A percentile compares a stretch with the other conserved stretches of the same genome.
phyloP scores from a whole-genome alignment of 2,797 vertebrate species.

The Anniella stebbinsi region DNA sequence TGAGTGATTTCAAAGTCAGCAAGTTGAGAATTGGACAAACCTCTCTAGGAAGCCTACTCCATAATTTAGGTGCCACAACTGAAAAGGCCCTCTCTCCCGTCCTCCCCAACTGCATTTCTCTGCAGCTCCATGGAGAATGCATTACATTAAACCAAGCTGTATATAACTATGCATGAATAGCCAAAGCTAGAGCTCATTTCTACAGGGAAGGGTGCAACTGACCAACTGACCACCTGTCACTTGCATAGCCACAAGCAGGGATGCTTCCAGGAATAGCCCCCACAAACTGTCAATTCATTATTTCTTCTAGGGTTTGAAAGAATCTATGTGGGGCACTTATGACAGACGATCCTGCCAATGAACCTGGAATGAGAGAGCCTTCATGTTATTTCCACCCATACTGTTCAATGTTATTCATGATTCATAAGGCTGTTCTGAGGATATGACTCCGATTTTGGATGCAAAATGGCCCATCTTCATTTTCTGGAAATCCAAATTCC shows the following conservation, averaged over 20 bases:
- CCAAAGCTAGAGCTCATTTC: too few species aligned
- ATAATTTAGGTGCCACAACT: background rate
- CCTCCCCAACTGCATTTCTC: background rate
- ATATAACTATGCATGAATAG: too few species aligned
- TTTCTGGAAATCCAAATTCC: background rate
- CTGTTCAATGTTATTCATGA: background rate
- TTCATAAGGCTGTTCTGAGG: background rate
- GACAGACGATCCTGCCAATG: background rate
- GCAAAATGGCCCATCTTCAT: background rate
- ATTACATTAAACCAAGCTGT: too few species aligned
- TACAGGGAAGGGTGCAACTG: too few species aligned
- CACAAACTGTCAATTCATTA: background rate
- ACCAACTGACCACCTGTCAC: background rate
- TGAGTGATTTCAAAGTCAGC: background rate
- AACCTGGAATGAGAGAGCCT: background rate
- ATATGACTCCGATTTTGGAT: background rate
- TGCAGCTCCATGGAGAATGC: background rate
- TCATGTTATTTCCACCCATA: background rate
- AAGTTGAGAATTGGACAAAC: background rate
- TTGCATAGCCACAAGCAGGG: background rate
- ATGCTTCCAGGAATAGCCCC: too few species aligned
- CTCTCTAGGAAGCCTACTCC: background rate
- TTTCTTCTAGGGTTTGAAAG: background rate
- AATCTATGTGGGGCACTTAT: background rate
- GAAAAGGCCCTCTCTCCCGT: background rate